phyloP scores from a whole-genome alignment of 2,113 vertebrate genomes.

The Tor tambroides region DNA sequence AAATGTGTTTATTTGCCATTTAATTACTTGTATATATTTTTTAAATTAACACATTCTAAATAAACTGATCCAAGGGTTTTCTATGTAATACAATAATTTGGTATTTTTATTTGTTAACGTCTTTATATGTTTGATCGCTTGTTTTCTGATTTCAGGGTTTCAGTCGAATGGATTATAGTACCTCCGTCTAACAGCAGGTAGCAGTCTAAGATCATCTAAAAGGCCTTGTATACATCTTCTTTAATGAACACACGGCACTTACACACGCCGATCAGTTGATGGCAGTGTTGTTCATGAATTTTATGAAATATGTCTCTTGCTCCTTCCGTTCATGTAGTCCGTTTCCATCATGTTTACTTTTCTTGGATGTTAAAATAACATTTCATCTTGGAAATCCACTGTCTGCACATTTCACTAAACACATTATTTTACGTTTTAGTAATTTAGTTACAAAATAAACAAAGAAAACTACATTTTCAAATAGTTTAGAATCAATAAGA shows the following conservation, averaged over 20 bases:
- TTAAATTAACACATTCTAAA: too few species aligned
- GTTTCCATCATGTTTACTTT: not conserved
- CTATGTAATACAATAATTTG: too few species aligned
- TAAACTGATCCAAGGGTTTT: too few species aligned
- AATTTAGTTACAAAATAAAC: not conserved
- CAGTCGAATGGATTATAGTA: not conserved
- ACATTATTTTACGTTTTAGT: not conserved
- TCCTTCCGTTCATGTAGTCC: not conserved
- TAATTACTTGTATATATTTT: not conserved
- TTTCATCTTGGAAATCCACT: not conserved
- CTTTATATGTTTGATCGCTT: not conserved
- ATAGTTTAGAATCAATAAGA: too few species aligned
- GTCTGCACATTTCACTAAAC: not conserved
- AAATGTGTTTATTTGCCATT: not conserved
- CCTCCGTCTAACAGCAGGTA: not conserved
- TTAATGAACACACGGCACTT: not conserved
- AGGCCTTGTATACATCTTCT: not conserved
- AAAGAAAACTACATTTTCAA: not conserved
- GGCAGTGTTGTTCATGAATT: slow-evolving; percentile 51
- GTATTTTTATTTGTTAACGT: not conserved
- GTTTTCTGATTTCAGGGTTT: not conserved
- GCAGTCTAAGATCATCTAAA: slow-evolving; percentile 15
- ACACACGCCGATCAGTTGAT: slow-evolving; percentile 7
- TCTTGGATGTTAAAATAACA: not conserved
- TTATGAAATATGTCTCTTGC: not conserved